Conservation (phyloP, 2,113 vertebrate genomes). For the Antidorcas marsupialis region DNA sequence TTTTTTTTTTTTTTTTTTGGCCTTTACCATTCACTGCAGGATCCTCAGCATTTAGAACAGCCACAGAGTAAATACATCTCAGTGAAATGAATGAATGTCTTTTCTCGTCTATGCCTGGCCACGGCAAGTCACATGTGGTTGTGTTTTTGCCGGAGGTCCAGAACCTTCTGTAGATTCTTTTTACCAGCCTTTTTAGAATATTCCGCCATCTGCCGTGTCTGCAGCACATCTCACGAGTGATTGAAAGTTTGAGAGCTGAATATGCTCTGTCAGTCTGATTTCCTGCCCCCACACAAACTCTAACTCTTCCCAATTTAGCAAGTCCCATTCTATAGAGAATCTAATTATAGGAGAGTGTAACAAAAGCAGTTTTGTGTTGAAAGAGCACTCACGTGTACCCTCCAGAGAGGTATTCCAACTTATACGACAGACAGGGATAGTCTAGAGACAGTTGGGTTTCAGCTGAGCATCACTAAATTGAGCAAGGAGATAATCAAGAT, state of each 20-base stretch:
- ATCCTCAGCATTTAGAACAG: background rate
- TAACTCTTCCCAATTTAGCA: slow-evolving; percentile 73
- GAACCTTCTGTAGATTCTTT: slow-evolving; percentile 34
- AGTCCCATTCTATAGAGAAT: slow-evolving; percentile 58
- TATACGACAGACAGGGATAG: background rate
- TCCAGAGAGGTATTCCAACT: slow-evolving; percentile 25
- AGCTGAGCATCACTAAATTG: background rate
- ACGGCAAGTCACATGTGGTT: background rate
- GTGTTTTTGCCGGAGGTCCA: background rate
- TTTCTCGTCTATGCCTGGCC: background rate
- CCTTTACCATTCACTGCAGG: background rate
- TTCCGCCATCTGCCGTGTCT: slow-evolving; percentile 74
- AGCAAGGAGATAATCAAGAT: background rate
- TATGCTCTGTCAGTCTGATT: slow-evolving; percentile 74
- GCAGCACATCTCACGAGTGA: slow-evolving; percentile 71
- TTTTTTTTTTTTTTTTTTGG: background rate
- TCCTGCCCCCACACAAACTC: slow-evolving; percentile 64
- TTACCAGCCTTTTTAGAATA: slow-evolving; percentile 69
- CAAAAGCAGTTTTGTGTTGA: slow-evolving; percentile 66
- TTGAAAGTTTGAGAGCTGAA: slow-evolving; percentile 76
- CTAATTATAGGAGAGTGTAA: slow-evolving; percentile 74
- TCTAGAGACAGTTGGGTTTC: slow-evolving; percentile 26
- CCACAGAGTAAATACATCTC: background rate
- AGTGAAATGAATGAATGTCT: background rate
- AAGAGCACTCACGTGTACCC: slow-evolving; percentile 43